Conservation (phyloP, 2,113 vertebrate species). For the Conger conger region DNA sequence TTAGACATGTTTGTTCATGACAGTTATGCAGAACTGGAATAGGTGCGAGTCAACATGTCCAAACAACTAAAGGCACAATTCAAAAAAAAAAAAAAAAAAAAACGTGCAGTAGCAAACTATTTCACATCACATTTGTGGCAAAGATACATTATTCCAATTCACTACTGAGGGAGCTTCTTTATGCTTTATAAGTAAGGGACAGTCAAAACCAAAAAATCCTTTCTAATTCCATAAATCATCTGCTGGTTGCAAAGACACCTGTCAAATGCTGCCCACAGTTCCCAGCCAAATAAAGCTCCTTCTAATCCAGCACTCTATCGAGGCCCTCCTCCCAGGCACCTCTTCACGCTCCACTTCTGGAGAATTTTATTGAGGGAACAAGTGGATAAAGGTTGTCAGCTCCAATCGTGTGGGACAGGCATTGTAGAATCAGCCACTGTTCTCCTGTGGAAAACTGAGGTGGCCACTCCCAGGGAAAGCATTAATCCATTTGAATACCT, state of each 20-base stretch:
- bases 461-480: too few relatives aligned
- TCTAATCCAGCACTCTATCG: constrained; percentile 1
- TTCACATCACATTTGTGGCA: too few relatives aligned
- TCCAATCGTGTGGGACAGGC: constrained; percentile 46
- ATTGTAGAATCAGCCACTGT: too few relatives aligned
- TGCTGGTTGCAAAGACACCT: not conserved
- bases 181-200: too few relatives aligned
- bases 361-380: constrained; percentile 16
- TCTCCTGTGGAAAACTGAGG: too few relatives aligned
- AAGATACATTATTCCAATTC: too few relatives aligned
- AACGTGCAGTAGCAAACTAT: not conserved
- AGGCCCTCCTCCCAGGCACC: not conserved
- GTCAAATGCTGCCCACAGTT: not conserved
- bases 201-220: too few relatives aligned
- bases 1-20: not conserved
- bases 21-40: not conserved
- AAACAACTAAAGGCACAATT: not conserved
- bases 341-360: not conserved
- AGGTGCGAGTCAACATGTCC: not conserved
- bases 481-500: too few relatives aligned
- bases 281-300: not conserved
- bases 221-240: not conserved
- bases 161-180: too few relatives aligned
- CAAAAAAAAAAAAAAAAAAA: not conserved
- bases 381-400: constrained; percentile 46